These are phyloP conservation scores for Oryzias celebensis DNA, from an alignment of 2,113 vertebrate species.

Conservation along the genomic window DNA sequence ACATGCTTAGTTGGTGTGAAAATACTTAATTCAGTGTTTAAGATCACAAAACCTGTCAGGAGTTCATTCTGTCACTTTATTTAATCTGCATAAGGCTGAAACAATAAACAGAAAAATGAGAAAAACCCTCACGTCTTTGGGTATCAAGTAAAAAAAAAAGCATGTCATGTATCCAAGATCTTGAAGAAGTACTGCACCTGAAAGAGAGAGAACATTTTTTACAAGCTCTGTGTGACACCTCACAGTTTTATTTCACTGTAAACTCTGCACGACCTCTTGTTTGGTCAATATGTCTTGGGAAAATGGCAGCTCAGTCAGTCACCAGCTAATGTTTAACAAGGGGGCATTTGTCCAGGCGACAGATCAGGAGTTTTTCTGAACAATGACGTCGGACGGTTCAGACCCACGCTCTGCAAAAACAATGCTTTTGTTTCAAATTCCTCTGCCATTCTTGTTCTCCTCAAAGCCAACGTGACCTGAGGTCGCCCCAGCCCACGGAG, in stretches of 20 bases:
- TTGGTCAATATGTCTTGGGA: slow-evolving; percentile 52
- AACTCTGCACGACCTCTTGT: slow-evolving; percentile 20
- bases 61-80: slow-evolving; percentile 94
- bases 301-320: slow-evolving; percentile 65
- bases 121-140: slow-evolving; percentile 1
- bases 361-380: slow-evolving; percentile 72
- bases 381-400: slow-evolving; percentile 69
- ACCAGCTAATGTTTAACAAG: slow-evolving; percentile 81
- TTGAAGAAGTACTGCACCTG: slow-evolving; percentile 98
- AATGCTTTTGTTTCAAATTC: slow-evolving; percentile 71
- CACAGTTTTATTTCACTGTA: too few species aligned
- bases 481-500: slow-evolving; percentile 63
- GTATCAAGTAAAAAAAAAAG: too few species aligned
- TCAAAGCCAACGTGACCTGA: slow-evolving; percentile 55
- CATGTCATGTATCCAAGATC: slow-evolving; percentile 82
- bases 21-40: slow-evolving; percentile 90
- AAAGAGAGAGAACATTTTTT: slow-evolving; percentile 24
- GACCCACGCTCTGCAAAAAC: slow-evolving; percentile 68
- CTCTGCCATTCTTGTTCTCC: slow-evolving; percentile 59
- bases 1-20: slow-evolving; percentile 85
- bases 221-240: too few species aligned
- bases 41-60: slow-evolving; percentile 89
- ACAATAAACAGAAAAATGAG: slow-evolving; percentile 81
- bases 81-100: slow-evolving; percentile 94
- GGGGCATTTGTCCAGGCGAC: slow-evolving; percentile 71